phyloP scores from a whole-genome alignment of 2,113 vertebrate genomes.

The Sphyrna mokarran region DNA sequence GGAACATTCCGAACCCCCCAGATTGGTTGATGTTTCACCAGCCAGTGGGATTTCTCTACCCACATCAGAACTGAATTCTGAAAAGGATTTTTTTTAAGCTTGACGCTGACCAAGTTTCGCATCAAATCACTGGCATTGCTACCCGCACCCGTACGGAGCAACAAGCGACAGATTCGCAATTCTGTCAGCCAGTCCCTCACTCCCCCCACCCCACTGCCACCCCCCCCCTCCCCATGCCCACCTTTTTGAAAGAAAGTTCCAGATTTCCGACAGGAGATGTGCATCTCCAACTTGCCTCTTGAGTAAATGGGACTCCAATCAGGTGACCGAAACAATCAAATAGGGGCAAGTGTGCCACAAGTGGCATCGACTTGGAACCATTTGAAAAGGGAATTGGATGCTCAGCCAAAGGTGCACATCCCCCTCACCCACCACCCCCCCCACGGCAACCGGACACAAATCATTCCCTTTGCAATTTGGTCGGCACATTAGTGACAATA shows the following conservation, averaged over 20 bases:
- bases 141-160: not conserved
- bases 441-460: not conserved
- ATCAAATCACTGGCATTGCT: not conserved
- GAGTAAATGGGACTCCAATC: not conserved
- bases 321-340: not conserved
- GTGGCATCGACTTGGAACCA: not conserved
- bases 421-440: too few species aligned
- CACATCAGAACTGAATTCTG: not conserved
- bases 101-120: not conserved
- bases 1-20: too few species aligned
- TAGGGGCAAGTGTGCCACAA: not conserved
- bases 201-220: too few species aligned
- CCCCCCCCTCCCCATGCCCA: too few species aligned
- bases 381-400: not conserved
- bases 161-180: not conserved
- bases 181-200: not conserved
- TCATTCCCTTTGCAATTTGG: not conserved
- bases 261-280: not conserved
- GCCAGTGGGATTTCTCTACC: not conserved
- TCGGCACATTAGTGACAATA: not conserved
- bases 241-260: not conserved
- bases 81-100: not conserved
- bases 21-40: not conserved
- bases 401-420: too few species aligned
- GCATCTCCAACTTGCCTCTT: not conserved